phyloP scores from a whole-genome alignment of 92 coral and sea anemone species.

The Pocillopora grandis region DNA sequence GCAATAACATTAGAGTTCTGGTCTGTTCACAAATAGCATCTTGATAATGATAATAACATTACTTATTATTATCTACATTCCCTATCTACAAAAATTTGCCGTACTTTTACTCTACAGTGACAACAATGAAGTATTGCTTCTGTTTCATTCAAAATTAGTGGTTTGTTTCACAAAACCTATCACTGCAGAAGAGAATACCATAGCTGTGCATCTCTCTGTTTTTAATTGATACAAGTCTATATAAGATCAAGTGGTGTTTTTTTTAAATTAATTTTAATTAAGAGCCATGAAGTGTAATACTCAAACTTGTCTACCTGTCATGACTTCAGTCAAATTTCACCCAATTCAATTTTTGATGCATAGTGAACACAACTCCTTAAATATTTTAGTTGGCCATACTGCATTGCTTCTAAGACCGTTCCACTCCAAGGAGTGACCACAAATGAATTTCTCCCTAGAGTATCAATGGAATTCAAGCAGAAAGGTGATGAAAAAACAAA shows the following conservation, averaged over 20 bases:
- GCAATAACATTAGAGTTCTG: constrained; percentile 35
- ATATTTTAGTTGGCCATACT: no score
- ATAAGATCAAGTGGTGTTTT: neutral
- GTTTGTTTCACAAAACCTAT: constrained; percentile 29
- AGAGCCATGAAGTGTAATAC: neutral
- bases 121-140: constrained; percentile 9
- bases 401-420: no score
- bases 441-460: no score
- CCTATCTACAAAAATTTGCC: constrained; percentile 73
- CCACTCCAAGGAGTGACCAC: no score
- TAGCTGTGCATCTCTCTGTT: neutral
- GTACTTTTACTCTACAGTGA: constrained; percentile 31
- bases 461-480: no score
- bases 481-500: no score
- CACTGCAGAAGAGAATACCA: constrained; percentile 16
- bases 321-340: neutral
- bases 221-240: neutral
- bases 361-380: no score
- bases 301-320: neutral
- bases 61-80: constrained; percentile 71
- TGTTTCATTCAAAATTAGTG: constrained; percentile 2
- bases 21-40: constrained; percentile 41
- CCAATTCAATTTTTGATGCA: neutral
- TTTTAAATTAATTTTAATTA: neutral
- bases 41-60: constrained; percentile 21